These are phyloP conservation scores for Sinodicranocentrus sp. DNA, from an alignment of 2,888 invertebrate genomes.

Conservation along the genomic window DNA sequence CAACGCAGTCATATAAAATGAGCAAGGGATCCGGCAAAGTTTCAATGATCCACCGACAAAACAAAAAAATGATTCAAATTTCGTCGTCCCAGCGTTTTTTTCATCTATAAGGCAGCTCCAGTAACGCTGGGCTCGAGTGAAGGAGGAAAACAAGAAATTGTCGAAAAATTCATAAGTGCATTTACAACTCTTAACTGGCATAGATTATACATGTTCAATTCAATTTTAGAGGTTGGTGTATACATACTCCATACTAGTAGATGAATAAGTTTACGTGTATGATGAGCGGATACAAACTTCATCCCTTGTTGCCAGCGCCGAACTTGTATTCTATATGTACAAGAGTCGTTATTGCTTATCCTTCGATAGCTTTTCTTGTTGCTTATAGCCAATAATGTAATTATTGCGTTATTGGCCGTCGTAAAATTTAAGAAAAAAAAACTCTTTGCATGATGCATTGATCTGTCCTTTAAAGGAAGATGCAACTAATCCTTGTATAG, in stretches of 20 bases:
- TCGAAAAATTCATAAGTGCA: constrained; percentile 40
- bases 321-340: background rate
- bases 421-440: constrained; percentile 60
- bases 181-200: constrained; percentile 27
- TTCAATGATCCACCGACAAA: constrained; percentile 43
- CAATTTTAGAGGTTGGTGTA: background rate
- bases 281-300: background rate
- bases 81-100: constrained; percentile 1
- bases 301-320: background rate
- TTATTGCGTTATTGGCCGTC: constrained; percentile 59
- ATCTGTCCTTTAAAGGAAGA: constrained; percentile 20
- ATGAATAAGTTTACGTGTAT: background rate
- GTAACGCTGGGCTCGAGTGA: background rate
- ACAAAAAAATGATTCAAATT: constrained; percentile 42
- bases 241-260: background rate
- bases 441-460: constrained; percentile 26
- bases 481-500: background rate
- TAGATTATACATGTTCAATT: no score
- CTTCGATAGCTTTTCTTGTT: background rate
- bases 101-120: background rate
- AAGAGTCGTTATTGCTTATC: constrained; percentile 18
- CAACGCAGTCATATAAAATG: no score
- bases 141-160: constrained; percentile 17
- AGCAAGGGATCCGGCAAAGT: no score
- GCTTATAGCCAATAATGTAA: constrained; percentile 62